phyloP scores from a whole-genome alignment of 2,113 vertebrate genomes.

The Entelurus aequoreus region DNA sequence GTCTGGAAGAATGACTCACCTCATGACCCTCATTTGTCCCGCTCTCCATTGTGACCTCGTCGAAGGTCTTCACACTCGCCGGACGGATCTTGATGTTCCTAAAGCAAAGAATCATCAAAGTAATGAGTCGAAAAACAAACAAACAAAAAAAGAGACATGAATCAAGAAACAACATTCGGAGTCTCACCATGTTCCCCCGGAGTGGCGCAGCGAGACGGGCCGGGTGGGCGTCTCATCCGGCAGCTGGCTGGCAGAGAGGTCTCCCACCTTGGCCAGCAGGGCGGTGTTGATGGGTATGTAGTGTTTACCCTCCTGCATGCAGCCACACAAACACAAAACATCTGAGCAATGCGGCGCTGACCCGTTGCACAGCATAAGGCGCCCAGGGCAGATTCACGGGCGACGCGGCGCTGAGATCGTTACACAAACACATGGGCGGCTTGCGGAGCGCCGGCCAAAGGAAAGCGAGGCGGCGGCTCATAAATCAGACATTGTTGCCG shows the following conservation, averaged over 20 bases:
- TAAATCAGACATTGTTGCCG: slow-evolving; percentile 25
- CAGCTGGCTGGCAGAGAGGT: slow-evolving; percentile 54
- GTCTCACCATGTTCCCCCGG: slow-evolving; percentile 77
- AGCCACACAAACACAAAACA: slow-evolving; percentile 23
- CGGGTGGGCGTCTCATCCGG: slow-evolving; percentile 69
- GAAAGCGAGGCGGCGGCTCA: slow-evolving; percentile 26
- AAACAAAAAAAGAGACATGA: too few species aligned
- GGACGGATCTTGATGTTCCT: slow-evolving; percentile 81
- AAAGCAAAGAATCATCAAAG: background rate
- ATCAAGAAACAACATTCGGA: too few species aligned
- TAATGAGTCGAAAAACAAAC: too few species aligned
- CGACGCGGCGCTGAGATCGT: background rate
- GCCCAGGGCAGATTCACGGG: background rate
- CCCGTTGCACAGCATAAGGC: background rate
- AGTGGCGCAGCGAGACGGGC: slow-evolving; percentile 72
- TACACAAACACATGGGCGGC: slow-evolving; percentile 19
- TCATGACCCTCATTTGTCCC: slow-evolving; percentile 69
- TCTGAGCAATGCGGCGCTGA: background rate
- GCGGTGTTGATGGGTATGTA: slow-evolving; percentile 92
- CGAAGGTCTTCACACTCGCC: slow-evolving; percentile 85
- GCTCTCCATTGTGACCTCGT: slow-evolving; percentile 79
- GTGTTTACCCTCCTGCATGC: slow-evolving; percentile 85
- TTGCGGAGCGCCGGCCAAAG: slow-evolving; percentile 36
- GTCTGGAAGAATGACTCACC: slow-evolving; percentile 60
- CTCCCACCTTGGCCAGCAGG: slow-evolving; percentile 71